phyloP scores from a whole-genome alignment of 2,113 vertebrate species.

The Lampris megalopsis region DNA sequence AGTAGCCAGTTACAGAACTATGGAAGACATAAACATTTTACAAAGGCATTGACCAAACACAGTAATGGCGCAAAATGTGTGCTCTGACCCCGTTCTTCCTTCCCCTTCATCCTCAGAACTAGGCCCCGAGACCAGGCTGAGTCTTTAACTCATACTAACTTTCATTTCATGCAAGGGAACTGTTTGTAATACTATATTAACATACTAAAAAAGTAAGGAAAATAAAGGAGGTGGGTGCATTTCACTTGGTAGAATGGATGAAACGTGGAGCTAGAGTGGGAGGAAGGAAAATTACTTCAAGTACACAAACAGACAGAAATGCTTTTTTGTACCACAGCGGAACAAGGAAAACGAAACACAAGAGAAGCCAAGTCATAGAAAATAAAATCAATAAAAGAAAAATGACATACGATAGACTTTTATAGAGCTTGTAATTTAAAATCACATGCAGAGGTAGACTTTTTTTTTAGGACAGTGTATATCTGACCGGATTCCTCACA shows the following conservation, averaged over 20 bases:
- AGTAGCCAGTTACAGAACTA: not conserved
- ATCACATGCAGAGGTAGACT: too few species aligned
- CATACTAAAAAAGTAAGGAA: constrained; percentile 24
- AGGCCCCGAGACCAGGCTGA: constrained; percentile 57
- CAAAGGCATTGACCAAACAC: constrained; percentile 23
- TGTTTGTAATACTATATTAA: constrained; percentile 34
- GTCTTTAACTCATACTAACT: constrained; percentile 34
- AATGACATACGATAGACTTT: not conserved
- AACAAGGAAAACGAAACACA: constrained; percentile 17
- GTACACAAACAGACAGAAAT: constrained; percentile 47
- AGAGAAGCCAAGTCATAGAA: constrained; percentile 14
- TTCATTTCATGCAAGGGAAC: constrained; percentile 26
- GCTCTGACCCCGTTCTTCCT: constrained; percentile 43
- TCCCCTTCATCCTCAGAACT: constrained; percentile 53
- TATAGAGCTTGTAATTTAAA: too few species aligned
- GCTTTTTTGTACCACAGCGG: constrained; percentile 28
- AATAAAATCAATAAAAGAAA: constrained; percentile 16
- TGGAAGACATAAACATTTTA: not conserved
- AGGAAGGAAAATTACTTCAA: constrained; percentile 64
- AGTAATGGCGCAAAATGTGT: constrained; percentile 42
- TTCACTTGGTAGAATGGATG: constrained; percentile 12
- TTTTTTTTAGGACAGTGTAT: too few species aligned
- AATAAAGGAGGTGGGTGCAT: constrained; percentile 48
- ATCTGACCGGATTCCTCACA: not conserved
- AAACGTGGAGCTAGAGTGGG: constrained; percentile 39